A percentile compares a stretch with the other conserved stretches of the same genome.
phyloP scores from a whole-genome alignment of 2,113 vertebrate genomes.

The Mormyrus iriodes region DNA sequence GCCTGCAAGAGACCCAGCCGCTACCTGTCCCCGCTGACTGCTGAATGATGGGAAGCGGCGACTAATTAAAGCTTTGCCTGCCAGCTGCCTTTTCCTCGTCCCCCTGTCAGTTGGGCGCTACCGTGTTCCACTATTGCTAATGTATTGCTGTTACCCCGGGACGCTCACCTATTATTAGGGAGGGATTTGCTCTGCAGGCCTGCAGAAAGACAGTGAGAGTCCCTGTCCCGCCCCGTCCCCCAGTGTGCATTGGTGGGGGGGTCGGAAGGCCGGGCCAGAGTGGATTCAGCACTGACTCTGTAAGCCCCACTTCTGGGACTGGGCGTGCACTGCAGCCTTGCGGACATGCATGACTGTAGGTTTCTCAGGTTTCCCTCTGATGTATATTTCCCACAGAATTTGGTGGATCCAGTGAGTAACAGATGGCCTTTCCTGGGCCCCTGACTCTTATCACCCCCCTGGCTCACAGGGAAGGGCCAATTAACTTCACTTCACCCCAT shows the following conservation, averaged over 20 bases:
- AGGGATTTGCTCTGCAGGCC: neutral
- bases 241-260: neutral
- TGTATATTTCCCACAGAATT: neutral
- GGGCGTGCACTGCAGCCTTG: neutral
- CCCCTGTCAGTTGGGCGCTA: neutral
- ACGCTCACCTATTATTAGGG: neutral
- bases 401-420: neutral
- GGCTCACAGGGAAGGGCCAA: slow-evolving; percentile 9
- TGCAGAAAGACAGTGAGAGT: neutral
- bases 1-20: neutral
- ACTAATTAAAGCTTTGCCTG: neutral
- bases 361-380: neutral
- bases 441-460: neutral
- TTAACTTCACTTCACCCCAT: slow-evolving; percentile 1
- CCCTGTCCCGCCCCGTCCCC: neutral
- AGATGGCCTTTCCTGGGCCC: neutral
- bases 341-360: neutral
- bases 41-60: neutral
- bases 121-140: neutral
- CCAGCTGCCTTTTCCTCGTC: neutral
- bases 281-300: neutral
- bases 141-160: neutral
- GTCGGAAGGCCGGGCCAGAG: neutral
- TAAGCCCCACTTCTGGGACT: neutral
- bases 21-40: neutral